Conservation (phyloP, 53 echinoderm and acorn worm genomes). For the Paelopatides confundens region DNA sequence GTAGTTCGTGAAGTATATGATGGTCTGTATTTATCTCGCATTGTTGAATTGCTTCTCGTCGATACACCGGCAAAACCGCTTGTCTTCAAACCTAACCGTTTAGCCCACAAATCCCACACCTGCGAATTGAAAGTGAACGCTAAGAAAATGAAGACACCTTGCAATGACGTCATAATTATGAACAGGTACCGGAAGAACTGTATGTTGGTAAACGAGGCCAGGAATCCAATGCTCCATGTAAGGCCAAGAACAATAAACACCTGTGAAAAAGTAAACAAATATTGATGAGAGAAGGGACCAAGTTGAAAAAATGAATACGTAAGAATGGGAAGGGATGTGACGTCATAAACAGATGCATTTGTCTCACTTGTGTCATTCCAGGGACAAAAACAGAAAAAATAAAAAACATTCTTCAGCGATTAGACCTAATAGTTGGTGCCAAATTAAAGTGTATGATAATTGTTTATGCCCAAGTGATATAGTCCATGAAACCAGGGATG, state of each 20-base stretch:
- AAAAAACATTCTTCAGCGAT: too few relatives aligned
- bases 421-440: too few relatives aligned
- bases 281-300: too few relatives aligned
- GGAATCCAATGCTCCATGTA: conserved; percentile 22
- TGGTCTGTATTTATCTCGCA: not conserved
- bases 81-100: not conserved
- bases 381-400: too few relatives aligned
- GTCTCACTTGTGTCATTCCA: too few relatives aligned
- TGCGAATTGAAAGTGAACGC: conserved; percentile 41
- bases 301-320: too few relatives aligned
- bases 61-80: conserved; percentile 12
- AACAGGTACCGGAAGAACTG: conserved; percentile 20
- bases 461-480: too few relatives aligned
- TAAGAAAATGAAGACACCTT: conserved; percentile 38
- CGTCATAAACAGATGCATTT: too few relatives aligned
- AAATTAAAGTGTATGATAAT: too few relatives aligned
- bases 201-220: not conserved
- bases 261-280: conserved; percentile 11
- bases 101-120: conserved; percentile 30
- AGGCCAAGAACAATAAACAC: conserved; percentile 34
- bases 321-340: not conserved
- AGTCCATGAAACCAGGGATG: too few relatives aligned
- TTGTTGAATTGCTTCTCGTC: not conserved
- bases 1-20: not conserved
- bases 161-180: conserved; percentile 16